Base-by-base conservation (phyloP, 2,797 vertebrate species). In the Sebastolobus altivelis region DNA sequence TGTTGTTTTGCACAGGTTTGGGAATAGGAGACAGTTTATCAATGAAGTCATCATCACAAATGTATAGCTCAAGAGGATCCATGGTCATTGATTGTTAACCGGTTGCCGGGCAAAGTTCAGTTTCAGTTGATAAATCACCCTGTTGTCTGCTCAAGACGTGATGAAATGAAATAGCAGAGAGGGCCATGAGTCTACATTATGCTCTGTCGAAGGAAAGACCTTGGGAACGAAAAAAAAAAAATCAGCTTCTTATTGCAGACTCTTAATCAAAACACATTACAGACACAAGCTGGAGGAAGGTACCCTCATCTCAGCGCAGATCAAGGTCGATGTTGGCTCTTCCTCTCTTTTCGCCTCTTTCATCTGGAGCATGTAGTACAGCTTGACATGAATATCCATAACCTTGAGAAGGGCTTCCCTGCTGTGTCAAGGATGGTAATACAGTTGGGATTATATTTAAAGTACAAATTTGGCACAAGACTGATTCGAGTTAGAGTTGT, bases 211-310 rank as follows among this genome's bases (percentile, higher is more conserved):
- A 38, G 52, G n/a, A 60, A 56, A 74, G 75, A 60, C 77, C 69
- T 66, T 83, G 60, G 61, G 33, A 68, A 61, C 0, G 25, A 35
- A 67, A 62, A 70, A 35, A 68, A 56, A 43, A 27, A 59, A 27
- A 46, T 5, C 11, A 4, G 27, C 38, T 37, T 77, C 43, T 87
- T 72, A 58, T 72, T 82, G 52, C 71, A 37, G 49, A 65, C 65
- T 61, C 72, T 82, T 87, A 77, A 84, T 87, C 76, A 82, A 84
- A 85, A 84, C 65, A 67, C 37, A 37, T 74, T 75, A 55, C n/a
- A 65, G 60, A 81, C 55, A 69, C 63, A 71, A 54, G 72, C 74
- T 72, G 65, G 46, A 80, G 68, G 72, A 77, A 77, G 67, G 61
- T n/a, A 69, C 11, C 46, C 55, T 77, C 67, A 72, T 70, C 61